Base-by-base conservation (phyloP, 1,140 invertebrate genomes). In the Phthorimaea operculella region DNA sequence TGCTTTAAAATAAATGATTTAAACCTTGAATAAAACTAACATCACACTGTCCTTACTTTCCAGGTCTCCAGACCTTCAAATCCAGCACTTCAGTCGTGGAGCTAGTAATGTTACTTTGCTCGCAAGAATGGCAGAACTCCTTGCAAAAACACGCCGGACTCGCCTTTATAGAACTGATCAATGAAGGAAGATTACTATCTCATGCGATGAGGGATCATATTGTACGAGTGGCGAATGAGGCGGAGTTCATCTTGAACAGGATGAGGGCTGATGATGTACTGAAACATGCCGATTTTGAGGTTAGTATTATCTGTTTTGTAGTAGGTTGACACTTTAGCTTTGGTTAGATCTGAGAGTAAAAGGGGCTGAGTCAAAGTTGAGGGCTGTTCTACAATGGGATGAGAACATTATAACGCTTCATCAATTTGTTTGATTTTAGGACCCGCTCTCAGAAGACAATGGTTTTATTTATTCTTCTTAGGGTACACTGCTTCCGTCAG, bases 201-300 rank as follows among this genome's bases (percentile, higher is more conserved):
- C 98, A 99, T 86, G 98, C 98, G 12, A 99, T 99, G 92, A 93
- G 99, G 81, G 98, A 99, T 87, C 98, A 99, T 84, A 99, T 99
- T 74, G 97, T 99, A 12, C 88, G 98, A 58, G 98, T 99, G 18
- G 98, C 98, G n/a, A 99, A 99, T 83, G 98, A 99, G 86, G 98
- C 98, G 0, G 98, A 99, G 85, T 99, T 99, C 80, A 99, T 99
- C 73, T 84, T 99, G 57, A 99, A 99, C 81, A 88, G 98, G 68
- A 98, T 99, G 95, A 87, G 98, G 69, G 98, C 98, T 28, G 98
- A 99, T 80, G 98, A 99, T 88, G 98, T 99, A 1, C 87, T 99
- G 33, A 99, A 99, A 87, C 97, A 99, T 86, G 96, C 97, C 10
- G 96, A 99, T 85, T 99, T 99, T 87, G 97, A 98, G 89, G 94